Base-by-base conservation (phyloP, 2,113 vertebrate species). In the Jaculus jaculus region DNA sequence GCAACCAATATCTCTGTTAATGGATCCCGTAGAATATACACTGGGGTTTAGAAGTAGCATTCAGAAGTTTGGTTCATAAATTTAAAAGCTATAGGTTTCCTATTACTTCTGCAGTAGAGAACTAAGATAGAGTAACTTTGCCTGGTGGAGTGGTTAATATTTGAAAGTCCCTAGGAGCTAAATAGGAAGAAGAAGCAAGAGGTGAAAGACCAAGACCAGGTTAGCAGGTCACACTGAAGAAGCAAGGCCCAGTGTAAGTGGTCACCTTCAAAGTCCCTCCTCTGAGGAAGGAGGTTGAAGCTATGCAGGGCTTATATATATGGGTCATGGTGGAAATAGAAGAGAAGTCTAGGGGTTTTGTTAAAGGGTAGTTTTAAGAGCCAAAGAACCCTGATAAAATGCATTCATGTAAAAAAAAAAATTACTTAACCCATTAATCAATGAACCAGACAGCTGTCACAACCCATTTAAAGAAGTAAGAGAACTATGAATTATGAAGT, bases 301-400 rank as follows among this genome's bases (percentile, higher is more conserved):
- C 32, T 83, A 28, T n/a, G 54, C 37, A 9, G 32, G 26, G 23
- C n/a, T 72, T 78, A 51, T 51, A 54, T 51, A 54, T 58, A 21
- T 72, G 37, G 39, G 11, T 71, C 4, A 0, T 11, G 51, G 11
- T n/a, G 60, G 66, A 54, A 54, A 12, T 12, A 28, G 2, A 77
- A 73, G 34, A 6, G 5, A 61, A 34, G 60, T 24, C 51, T 30
- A 4, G 86, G 30, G 18, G 28, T 74, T 80, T 93, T 90, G 37
- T 89, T 92, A 72, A 87, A 90, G 47, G 10, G 12, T 66, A n/a
- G 34, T 91, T 60, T 77, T 81, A 69, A 74, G n/a, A 80, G 51
- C 75, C 11, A 92, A 60, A 65, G 58, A 39, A 84, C 47, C 60
- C 42, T 7, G 86, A 68, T 37, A 39, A 83, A 94, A 73, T 92